phyloP scores from a whole-genome alignment of 2,888 invertebrate genomes.

The Habroteleia sp. region DNA sequence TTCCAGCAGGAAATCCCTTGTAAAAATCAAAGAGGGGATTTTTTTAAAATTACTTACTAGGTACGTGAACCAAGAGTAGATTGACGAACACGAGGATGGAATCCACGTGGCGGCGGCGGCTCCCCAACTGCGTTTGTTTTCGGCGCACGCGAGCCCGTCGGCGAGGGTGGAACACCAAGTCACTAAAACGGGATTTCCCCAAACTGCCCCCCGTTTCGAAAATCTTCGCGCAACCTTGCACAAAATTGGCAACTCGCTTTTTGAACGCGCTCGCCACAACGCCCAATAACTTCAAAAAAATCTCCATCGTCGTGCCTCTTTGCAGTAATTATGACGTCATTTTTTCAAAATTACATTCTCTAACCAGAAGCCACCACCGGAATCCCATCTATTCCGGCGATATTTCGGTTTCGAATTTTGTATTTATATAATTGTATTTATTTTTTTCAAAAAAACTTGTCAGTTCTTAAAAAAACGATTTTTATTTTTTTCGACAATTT shows the following conservation, averaged over 20 bases:
- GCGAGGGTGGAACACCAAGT: conserved; percentile 17
- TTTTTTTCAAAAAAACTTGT: too few species aligned
- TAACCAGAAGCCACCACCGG: conserved; percentile 11
- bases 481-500: neutral
- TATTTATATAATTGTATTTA: too few species aligned
- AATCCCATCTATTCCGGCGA: neutral
- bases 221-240: conserved; percentile 1
- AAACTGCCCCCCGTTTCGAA: neutral
- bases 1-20: too few species aligned
- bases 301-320: conserved; percentile 11
- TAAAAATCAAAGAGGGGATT: too few species aligned
- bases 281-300: conserved; percentile 8
- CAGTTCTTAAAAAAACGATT: too few species aligned
- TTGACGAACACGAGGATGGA: conserved; percentile 68
- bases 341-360: neutral
- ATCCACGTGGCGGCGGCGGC: conserved; percentile 69
- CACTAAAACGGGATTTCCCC: neutral
- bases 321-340: conserved; percentile 27
- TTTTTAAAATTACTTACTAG: conserved; percentile 70
- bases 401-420: neutral
- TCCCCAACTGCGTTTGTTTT: conserved; percentile 47
- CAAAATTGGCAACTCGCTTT: conserved; percentile 8
- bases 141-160: conserved; percentile 60
- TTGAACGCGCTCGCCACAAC: conserved; percentile 1
- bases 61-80: conserved; percentile 65